Conservation (phyloP, 2,888 invertebrate genomes). For the Lamproptera curius region DNA sequence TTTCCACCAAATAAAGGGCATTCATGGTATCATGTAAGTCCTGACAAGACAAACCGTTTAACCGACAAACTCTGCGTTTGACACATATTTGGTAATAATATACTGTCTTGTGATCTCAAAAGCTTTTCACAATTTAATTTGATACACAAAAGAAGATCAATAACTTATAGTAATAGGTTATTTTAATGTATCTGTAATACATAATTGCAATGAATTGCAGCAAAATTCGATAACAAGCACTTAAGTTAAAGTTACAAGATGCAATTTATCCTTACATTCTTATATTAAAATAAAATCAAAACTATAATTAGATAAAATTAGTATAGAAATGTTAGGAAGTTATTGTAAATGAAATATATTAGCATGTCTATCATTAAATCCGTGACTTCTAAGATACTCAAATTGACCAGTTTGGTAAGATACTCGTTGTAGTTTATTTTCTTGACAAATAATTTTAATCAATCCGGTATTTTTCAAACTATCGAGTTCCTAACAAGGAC, state of each 20-base stretch:
- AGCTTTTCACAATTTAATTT: too few relatives aligned
- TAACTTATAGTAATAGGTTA: too few relatives aligned
- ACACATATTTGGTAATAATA: too few relatives aligned
- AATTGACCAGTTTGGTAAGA: conserved; percentile 20
- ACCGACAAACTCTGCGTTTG: too few relatives aligned
- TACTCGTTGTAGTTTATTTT: conserved; percentile 17
- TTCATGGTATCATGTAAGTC: too few relatives aligned
- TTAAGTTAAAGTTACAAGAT: background rate
- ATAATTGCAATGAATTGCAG: too few relatives aligned
- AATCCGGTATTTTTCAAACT: background rate
- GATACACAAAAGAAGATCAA: too few relatives aligned
- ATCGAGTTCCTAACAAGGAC: too few relatives aligned
- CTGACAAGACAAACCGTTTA: too few relatives aligned
- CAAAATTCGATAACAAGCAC: background rate
- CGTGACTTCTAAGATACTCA: too few relatives aligned
- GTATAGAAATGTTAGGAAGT: background rate
- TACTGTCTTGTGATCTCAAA: too few relatives aligned
- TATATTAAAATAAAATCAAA: background rate
- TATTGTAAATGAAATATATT: background rate
- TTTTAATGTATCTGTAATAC: background rate
- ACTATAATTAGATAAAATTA: background rate
- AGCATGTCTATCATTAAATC: conserved; percentile 16
- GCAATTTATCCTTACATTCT: background rate
- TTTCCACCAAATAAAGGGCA: too few relatives aligned
- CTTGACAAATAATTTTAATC: background rate